Evolutionary conservation across 2,888 invertebrate species (phyloP), one percentile per base, ranked within the genome.

Genomic region (Eupithecia insigniata): DNA sequence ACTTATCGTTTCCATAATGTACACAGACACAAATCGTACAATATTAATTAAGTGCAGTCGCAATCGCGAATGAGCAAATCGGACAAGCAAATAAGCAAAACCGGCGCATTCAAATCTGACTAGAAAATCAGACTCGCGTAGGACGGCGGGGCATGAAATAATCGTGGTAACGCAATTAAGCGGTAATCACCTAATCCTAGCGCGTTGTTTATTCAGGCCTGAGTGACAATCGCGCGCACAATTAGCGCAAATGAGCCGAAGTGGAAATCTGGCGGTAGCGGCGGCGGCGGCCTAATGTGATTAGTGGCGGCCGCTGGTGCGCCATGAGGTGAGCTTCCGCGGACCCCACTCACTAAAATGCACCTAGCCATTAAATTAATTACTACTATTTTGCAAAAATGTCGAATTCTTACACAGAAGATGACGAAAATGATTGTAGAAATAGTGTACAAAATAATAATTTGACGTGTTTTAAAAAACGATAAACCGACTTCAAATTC

Each of bases 201-300:
- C 89, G 89, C 90, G 92, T 93, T 93, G 94, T 93, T 94, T 93
- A 93, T 93, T 93, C 92, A 93, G 90, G 90, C 92, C 93, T 91
- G 93, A 93, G 93, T 93, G 94, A 94, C 94, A 94, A 93, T 93
- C 91, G 90, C 91, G 93, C 90, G 90, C 89, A 90, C 93, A 93
- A 94, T 94, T 93, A 94, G 91, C 90, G 90, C 92, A 93, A 94
- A 93, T 94, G 93, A 94, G 93, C 91, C 92, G 92, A 91, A 92
- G 92, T 90, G 92, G 92, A 93, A 94, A 93, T 93, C 93, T 93
- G 93, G 92, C 90, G 89, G 90, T 82, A 84, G 85, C 82, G 81
- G 75, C 71, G 64, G 32, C 16, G 81, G 83, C 80, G 82, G 81
- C 22, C 61, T 80, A 93, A 93, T 93, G 90, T 90, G 92, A 93